Conservation (phyloP, 2,888 invertebrate species). For the Operophtera brumata region DNA sequence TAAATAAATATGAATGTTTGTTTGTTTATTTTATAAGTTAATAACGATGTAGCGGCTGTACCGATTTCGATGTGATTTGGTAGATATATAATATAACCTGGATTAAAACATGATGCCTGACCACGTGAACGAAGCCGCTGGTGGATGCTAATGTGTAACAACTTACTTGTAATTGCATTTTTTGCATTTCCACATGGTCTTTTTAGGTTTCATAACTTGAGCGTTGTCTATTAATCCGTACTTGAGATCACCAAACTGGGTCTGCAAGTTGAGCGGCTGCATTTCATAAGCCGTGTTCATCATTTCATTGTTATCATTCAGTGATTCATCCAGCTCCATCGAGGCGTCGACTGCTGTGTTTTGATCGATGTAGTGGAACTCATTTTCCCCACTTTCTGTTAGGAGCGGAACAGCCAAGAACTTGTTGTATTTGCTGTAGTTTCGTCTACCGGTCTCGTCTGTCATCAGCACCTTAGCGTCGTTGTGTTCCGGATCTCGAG, state of each 20-base stretch:
- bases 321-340: constrained; percentile 71
- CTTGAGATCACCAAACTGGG: constrained; percentile 57
- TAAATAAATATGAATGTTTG: too few relatives aligned
- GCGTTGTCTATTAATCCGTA: constrained; percentile 47
- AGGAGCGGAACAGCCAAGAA: constrained; percentile 85
- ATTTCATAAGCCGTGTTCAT: constrained; percentile 72
- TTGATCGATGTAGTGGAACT: constrained; percentile 69
- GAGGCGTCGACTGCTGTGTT: constrained; percentile 65
- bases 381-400: constrained; percentile 79
- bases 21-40: too few relatives aligned
- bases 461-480: constrained; percentile 93
- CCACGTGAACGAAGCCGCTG: too few relatives aligned
- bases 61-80: too few relatives aligned
- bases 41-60: too few relatives aligned
- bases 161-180: constrained; percentile 92
- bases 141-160: not conserved
- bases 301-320: constrained; percentile 70
- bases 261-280: constrained; percentile 83
- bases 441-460: constrained; percentile 93
- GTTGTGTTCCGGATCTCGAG: constrained; percentile 90
- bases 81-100: too few relatives aligned
- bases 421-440: constrained; percentile 96
- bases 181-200: constrained; percentile 93
- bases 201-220: constrained; percentile 81
- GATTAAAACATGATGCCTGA: too few relatives aligned